phyloP scores from a whole-genome alignment of 2,113 vertebrate genomes.

The Desmodus rotundus region DNA sequence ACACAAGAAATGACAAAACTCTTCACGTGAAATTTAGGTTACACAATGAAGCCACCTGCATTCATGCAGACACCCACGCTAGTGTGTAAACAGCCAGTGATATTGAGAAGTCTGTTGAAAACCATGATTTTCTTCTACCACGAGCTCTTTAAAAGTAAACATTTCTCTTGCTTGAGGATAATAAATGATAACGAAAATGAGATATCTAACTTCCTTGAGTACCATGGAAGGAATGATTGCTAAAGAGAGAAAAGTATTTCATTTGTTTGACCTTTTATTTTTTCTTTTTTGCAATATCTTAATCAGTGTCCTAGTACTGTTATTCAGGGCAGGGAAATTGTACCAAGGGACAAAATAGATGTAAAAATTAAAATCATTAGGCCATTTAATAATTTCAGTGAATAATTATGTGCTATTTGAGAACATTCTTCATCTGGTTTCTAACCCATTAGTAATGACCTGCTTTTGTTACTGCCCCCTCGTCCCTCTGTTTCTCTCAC shows the following conservation, averaged over 20 bases:
- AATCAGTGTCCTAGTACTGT: not conserved
- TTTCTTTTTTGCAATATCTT: not conserved
- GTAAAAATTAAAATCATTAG: not conserved
- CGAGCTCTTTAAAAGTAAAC: slow-evolving; percentile 24
- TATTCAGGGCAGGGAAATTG: not conserved
- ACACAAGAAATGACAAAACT: slow-evolving; percentile 24
- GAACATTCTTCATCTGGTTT: not conserved
- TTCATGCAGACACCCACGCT: not conserved
- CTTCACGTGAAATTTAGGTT: not conserved
- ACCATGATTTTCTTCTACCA: not conserved
- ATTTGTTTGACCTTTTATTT: not conserved
- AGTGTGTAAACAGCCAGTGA: not conserved
- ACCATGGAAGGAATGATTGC: not conserved
- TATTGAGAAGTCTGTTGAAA: slow-evolving; percentile 17
- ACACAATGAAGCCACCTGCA: not conserved
- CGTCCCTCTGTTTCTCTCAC: not conserved
- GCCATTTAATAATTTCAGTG: not conserved
- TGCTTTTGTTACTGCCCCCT: not conserved
- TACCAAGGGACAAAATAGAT: not conserved
- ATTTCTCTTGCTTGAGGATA: not conserved
- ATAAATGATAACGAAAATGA: slow-evolving; percentile 30
- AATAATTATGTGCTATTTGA: not conserved
- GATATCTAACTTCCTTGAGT: slow-evolving; percentile 43
- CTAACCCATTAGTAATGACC: not conserved
- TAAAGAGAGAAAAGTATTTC: slow-evolving; percentile 2